Base-by-base conservation (phyloP, 2,797 vertebrate genomes). In the Coccyzus lansbergi region DNA sequence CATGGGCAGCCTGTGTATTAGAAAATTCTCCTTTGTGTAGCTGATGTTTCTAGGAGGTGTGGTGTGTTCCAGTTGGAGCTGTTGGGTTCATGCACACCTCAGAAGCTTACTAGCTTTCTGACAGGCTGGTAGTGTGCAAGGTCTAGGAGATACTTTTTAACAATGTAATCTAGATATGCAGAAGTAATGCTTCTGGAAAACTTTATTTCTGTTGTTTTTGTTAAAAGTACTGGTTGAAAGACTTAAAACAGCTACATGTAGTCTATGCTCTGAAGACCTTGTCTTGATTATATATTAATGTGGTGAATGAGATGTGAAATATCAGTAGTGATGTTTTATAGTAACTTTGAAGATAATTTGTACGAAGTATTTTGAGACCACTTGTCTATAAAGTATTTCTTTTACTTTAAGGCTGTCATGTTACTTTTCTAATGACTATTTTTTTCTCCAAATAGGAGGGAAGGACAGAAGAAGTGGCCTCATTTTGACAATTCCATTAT, bases 381-480 rank as follows among this genome's bases (percentile, higher is more conserved):
- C 18, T 15, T 87, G 28, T 36, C 12, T 82, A 19, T 15, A 8
- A 75, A 80, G 7, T 87, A 60, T 85, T 94, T 92, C 2, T 60
- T 58, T 68, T 56, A 65, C 71, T 31, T 75, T 74, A n/a, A 44
- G 40, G 36, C 68, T 48, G 9, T 89, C 14, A 29, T 12, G 33
- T 53, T 58, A 86, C 52, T n/a, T 48, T 89, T 84, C n/a, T 96
- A 90, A 91, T 94, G 71, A 86, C 42, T 76, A 92, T 56, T 31
- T 53, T 31, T 18, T 21, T 67, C 71, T 76, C 31, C 60, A 26
- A 94, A 93, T 86, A 99, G 99, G 99, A 92, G 99, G 99, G 33
- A 99, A 99, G 96, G 99, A 99, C 97, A 98, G 99, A 91, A 98
- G 99, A 94, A 99, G 99, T 91, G 99, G 99, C 92, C 98, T 99